Percentiles rank a stretch among this genome's conserved stretches.
These are phyloP conservation scores for Ciconia stormi DNA, from an alignment of 2,113 vertebrate genomes.

Conservation along the genomic window DNA sequence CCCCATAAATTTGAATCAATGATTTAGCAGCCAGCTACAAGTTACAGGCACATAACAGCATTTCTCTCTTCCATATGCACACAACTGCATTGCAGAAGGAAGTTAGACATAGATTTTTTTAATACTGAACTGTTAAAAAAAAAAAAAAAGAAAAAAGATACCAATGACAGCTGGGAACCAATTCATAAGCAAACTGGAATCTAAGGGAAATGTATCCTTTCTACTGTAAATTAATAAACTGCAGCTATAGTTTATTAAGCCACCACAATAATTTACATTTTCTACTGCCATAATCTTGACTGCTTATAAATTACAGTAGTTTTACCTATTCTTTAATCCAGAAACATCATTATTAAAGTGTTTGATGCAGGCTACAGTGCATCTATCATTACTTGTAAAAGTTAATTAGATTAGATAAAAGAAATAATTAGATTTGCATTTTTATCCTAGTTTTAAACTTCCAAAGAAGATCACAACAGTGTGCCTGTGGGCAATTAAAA, in stretches of 20 bases:
- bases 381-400: conserved; percentile 78
- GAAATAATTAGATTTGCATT: conserved; percentile 84
- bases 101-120: background rate
- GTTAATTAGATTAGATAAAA: conserved; percentile 83
- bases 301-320: conserved; percentile 59
- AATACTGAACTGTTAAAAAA: background rate
- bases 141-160: background rate
- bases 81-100: background rate
- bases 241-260: conserved; percentile 34
- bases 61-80: background rate
- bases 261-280: conserved; percentile 54
- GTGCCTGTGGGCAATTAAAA: conserved; percentile 78
- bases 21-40: background rate
- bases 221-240: conserved; percentile 31
- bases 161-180: background rate
- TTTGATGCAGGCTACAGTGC: conserved; percentile 71
- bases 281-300: conserved; percentile 38
- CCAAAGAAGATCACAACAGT: conserved; percentile 76
- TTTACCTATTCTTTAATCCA: conserved; percentile 78
- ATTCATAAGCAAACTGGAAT: background rate
- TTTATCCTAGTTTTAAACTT: conserved; percentile 78
- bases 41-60: background rate
- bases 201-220: background rate
- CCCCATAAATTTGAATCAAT: fast-evolving
- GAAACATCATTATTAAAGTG: conserved; percentile 76